Percentiles rank a stretch among this genome's conserved stretches.
Evolutionary conservation across 2,113 vertebrate species (phyloP).

Genomic region (Pomatorhinus ruficollis): DNA sequence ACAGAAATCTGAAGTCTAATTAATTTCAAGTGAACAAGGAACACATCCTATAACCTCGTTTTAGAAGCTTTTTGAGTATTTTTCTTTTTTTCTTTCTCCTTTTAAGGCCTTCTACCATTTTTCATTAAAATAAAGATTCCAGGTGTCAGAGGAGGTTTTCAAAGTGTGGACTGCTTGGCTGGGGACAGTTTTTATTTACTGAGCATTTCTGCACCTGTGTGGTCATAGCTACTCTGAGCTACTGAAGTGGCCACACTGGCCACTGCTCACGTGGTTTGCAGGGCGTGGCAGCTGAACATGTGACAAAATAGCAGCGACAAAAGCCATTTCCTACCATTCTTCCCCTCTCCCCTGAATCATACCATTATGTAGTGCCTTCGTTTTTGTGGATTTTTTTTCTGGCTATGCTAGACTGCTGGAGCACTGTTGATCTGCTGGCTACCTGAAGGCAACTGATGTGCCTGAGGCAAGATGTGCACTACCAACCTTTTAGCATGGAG

Average conservation of each 20-base stretch:
- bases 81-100: background rate
- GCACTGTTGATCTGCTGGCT: background rate
- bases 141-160: background rate
- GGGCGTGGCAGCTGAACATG: background rate
- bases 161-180: background rate
- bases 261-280: background rate
- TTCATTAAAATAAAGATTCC: background rate
- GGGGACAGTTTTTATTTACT: background rate
- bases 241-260: background rate
- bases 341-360: rapidly evolving
- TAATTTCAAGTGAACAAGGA: background rate
- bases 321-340: background rate
- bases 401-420: background rate
- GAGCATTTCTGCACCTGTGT: background rate
- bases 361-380: background rate
- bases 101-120: background rate
- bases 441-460: background rate
- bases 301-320: background rate
- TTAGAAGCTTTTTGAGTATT: background rate
- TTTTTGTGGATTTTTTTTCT: background rate
- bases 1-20: background rate
- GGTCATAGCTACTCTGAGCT: background rate
- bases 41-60: background rate
- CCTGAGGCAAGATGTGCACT: background rate
- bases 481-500: background rate